Percentiles rank a stretch among this genome's conserved stretches.
phyloP scores from a whole-genome alignment of 2,888 invertebrate genomes.

The Morinoia aosen region DNA sequence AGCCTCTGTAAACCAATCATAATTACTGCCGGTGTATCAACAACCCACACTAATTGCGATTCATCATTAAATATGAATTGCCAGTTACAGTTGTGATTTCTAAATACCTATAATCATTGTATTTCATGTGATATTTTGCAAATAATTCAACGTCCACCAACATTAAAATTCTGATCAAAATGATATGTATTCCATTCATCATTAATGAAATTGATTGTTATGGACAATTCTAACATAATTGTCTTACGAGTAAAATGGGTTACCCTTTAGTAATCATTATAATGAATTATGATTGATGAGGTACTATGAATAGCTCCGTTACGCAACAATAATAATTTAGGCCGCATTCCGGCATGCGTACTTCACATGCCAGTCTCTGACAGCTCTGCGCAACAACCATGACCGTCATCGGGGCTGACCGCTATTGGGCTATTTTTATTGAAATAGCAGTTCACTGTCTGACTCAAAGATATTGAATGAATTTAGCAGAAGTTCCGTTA shows the following conservation, averaged over 20 bases:
- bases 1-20: no score
- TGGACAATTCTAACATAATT: not conserved
- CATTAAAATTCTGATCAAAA: no score
- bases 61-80: no score
- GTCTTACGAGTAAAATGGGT: not conserved
- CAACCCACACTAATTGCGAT: no score
- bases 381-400: not conserved
- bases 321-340: not conserved
- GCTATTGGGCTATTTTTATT: not conserved
- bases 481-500: not conserved
- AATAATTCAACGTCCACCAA: not conserved
- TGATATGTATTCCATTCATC: not conserved
- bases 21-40: no score
- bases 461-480: not conserved
- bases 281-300: not conserved
- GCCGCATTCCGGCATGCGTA: not conserved
- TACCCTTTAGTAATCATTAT: not conserved
- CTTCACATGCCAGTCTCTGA: not conserved
- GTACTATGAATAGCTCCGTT: not conserved
- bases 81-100: no score
- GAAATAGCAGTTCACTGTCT: not conserved
- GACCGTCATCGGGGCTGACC: not conserved
- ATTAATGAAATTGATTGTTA: not conserved
- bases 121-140: not conserved
- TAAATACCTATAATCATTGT: not conserved